These are phyloP conservation scores for Ectemnius continuus DNA, from an alignment of 2,888 invertebrate genomes.

Conservation along the genomic window DNA sequence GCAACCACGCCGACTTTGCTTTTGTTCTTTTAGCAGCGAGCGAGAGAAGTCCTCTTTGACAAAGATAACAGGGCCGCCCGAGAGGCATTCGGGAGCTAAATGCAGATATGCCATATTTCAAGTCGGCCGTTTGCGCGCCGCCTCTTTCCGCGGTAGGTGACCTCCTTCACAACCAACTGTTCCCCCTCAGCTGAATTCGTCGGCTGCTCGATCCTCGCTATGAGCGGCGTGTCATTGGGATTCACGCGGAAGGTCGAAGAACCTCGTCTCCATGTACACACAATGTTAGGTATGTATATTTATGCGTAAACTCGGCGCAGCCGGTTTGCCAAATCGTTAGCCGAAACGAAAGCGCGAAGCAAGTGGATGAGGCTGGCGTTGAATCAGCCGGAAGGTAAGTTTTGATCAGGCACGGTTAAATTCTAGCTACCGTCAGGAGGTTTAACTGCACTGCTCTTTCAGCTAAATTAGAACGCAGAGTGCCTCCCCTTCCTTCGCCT, in stretches of 20 bases:
- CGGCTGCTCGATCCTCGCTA: neutral
- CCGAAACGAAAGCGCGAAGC: neutral
- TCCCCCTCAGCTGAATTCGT: constrained; percentile 9
- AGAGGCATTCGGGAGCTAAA: constrained; percentile 54
- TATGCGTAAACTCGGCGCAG: constrained; percentile 52
- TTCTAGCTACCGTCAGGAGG: neutral
- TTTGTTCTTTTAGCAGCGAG: constrained; percentile 35
- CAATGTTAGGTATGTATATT: constrained; percentile 60
- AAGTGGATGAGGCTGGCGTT: constrained; percentile 9
- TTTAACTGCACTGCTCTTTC: neutral
- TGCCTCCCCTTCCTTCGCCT: neutral
- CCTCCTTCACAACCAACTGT: constrained; percentile 42
- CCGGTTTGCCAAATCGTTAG: constrained; percentile 30
- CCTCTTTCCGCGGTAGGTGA: constrained; percentile 35
- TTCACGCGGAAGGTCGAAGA: constrained; percentile 12
- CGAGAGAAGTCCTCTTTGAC: constrained; percentile 41
- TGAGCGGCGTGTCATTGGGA: constrained; percentile 11
- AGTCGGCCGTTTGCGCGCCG: constrained; percentile 27
- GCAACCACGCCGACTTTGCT: constrained; percentile 27
- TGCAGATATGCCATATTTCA: constrained; percentile 52
- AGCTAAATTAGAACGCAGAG: too few species aligned
- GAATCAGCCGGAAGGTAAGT: constrained; percentile 13
- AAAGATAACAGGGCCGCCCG: constrained; percentile 56
- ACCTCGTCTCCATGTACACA: constrained; percentile 52
- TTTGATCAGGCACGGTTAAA: neutral